phyloP scores from a whole-genome alignment of 1,140 invertebrate genomes.

The Sminthurinus signatus region DNA sequence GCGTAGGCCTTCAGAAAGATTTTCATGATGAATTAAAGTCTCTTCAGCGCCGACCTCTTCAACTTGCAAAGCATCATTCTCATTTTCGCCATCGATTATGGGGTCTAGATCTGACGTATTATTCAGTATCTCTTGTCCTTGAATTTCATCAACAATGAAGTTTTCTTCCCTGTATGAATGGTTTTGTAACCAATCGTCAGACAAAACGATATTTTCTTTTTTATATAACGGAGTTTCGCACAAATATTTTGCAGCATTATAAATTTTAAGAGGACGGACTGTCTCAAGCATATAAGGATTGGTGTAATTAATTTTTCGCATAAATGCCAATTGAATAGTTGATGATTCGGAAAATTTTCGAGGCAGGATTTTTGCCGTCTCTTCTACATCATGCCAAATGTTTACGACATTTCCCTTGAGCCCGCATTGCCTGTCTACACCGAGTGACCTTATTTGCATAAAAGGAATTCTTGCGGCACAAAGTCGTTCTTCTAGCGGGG shows the following conservation, averaged over 20 bases:
- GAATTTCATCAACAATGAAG: too few species aligned
- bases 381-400: conserved; percentile 23
- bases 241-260: conserved; percentile 16
- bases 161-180: too few species aligned
- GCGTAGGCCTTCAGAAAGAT: neutral
- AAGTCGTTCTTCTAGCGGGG: conserved; percentile 18
- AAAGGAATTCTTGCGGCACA: conserved; percentile 26
- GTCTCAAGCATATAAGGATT: conserved; percentile 23
- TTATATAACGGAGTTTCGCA: conserved; percentile 13
- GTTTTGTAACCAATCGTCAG: conserved; percentile 26
- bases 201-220: conserved; percentile 9
- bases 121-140: too few species aligned
- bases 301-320: conserved; percentile 17
- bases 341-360: conserved; percentile 24
- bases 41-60: too few species aligned
- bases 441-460: conserved; percentile 26
- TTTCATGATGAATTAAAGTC: neutral
- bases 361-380: conserved; percentile 18
- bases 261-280: conserved; percentile 18
- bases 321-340: conserved; percentile 26
- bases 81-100: too few species aligned
- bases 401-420: conserved; percentile 30
- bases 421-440: conserved; percentile 16
- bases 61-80: too few species aligned
- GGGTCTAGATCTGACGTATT: too few species aligned